Evolutionary conservation across 2,888 invertebrate genomes (phyloP).

Genomic region (Trypoxylon attenuatum): DNA sequence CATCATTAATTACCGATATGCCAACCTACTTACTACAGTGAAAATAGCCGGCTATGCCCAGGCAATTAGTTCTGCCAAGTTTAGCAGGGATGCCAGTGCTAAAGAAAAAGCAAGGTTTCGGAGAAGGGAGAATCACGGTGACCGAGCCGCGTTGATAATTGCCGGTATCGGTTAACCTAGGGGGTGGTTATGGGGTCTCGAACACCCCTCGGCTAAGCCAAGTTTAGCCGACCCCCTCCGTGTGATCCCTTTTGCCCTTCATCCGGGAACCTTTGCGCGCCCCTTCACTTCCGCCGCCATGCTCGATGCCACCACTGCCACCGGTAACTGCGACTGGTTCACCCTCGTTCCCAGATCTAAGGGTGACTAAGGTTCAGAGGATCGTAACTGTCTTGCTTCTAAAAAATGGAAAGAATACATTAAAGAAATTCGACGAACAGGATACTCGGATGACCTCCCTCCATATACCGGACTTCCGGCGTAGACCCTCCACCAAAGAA

Average conservation of each 20-base stretch:
- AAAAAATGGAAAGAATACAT: constrained; percentile 56
- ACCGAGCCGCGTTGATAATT: constrained; percentile 73
- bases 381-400: constrained; percentile 57
- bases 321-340: constrained; percentile 57
- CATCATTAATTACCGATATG: no score
- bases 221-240: constrained; percentile 47
- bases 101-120: neutral
- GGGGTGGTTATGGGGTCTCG: constrained; percentile 57
- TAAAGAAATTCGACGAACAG: constrained; percentile 43
- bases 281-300: constrained; percentile 68
- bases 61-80: constrained; percentile 19
- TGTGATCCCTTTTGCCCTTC: constrained; percentile 64
- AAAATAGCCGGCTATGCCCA: no score
- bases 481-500: constrained; percentile 1
- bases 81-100: constrained; percentile 1
- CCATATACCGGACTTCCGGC: constrained; percentile 22
- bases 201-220: constrained; percentile 44
- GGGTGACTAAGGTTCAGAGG: constrained; percentile 58
- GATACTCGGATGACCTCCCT: constrained; percentile 33
- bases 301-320: constrained; percentile 46
- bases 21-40: no score
- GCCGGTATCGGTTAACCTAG: constrained; percentile 74
- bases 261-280: constrained; percentile 69
- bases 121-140: constrained; percentile 49
- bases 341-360: constrained; percentile 51